These are phyloP conservation scores for Tuberolachnus salignus DNA, from an alignment of 2,888 invertebrate species.

Conservation along the genomic window DNA sequence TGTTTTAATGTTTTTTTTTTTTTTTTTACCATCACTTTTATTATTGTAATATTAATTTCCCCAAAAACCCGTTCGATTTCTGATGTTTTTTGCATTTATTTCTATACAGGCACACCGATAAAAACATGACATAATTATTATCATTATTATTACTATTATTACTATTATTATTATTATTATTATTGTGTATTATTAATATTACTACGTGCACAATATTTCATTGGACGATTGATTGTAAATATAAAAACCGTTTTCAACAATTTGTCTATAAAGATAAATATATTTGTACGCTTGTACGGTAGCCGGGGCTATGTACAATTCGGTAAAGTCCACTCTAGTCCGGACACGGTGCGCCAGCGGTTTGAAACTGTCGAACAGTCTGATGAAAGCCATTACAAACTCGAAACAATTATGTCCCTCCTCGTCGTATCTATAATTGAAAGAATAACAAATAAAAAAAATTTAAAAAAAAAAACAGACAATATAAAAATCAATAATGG, in stretches of 20 bases:
- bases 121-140: not conserved
- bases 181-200: not conserved
- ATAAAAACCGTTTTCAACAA: constrained; percentile 63
- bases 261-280: constrained; percentile 78
- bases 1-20: too few relatives aligned
- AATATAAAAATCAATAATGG: too few relatives aligned
- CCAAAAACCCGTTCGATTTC: too few relatives aligned
- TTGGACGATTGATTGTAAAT: constrained; percentile 52
- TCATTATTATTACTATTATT: constrained; percentile 9
- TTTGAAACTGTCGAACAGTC: constrained; percentile 65
- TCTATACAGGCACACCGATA: too few relatives aligned
- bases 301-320: constrained; percentile 79
- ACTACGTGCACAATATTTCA: constrained; percentile 31
- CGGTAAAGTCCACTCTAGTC: constrained; percentile 76
- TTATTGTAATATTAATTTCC: too few relatives aligned
- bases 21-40: too few relatives aligned
- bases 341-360: constrained; percentile 68
- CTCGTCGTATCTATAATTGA: constrained; percentile 71
- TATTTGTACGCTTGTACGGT: constrained; percentile 85
- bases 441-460: constrained; percentile 16
- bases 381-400: constrained; percentile 81
- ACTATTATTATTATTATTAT: constrained; percentile 3
- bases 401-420: constrained; percentile 83
- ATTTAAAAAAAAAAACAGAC: too few relatives aligned
- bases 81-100: too few relatives aligned